Percentiles rank a stretch among this genome's conserved stretches.
Evolutionary conservation across 2,113 vertebrate species (phyloP).

Genomic region (Heloderma charlesbogerti): DNA sequence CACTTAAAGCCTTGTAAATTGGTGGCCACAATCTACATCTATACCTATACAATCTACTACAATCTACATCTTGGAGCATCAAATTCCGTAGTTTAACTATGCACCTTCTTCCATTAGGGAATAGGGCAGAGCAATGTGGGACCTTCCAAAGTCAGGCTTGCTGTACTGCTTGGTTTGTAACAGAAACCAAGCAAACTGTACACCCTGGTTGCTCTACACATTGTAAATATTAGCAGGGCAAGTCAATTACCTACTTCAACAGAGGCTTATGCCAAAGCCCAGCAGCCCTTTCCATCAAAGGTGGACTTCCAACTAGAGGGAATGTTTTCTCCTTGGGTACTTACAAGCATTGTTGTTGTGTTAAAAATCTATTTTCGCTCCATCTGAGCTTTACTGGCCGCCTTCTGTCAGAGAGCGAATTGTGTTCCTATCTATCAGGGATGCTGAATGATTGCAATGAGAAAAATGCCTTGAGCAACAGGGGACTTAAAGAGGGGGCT

Average conservation of each 20-base stretch:
- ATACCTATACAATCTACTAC: no score
- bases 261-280: constrained; percentile 16
- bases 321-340: neutral
- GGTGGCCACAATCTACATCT: no score
- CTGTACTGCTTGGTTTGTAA: rapidly evolving
- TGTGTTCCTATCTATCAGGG: constrained; percentile 76
- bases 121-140: rapidly evolving
- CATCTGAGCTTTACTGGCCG: constrained; percentile 49
- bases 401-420: constrained; percentile 74
- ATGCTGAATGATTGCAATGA: constrained; percentile 70
- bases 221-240: neutral
- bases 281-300: neutral
- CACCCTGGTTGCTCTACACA: rapidly evolving
- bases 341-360: constrained; percentile 45
- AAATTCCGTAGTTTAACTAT: no score
- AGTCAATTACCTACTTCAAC: neutral
- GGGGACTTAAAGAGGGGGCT: constrained; percentile 72
- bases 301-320: neutral
- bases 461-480: constrained; percentile 77
- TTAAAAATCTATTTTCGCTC: constrained; percentile 69
- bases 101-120: neutral
- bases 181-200: rapidly evolving
- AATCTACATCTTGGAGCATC: no score
- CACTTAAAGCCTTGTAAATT: no score
- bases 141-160: rapidly evolving